Base-by-base conservation (phyloP, 2,797 vertebrate genomes). In the Liasis olivaceus region DNA sequence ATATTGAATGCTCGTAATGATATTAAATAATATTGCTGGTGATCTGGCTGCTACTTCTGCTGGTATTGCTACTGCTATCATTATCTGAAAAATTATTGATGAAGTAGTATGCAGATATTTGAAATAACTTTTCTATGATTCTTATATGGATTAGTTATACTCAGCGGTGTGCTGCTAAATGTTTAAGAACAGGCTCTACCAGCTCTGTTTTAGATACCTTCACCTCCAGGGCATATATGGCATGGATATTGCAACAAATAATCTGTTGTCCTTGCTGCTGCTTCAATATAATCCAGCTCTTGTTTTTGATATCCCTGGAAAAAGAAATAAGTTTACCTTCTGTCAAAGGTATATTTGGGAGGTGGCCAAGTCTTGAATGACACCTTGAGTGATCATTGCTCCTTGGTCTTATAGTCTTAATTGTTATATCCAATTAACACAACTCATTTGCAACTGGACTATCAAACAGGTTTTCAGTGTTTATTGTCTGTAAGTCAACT, bases 371-470 rank as follows among this genome's bases (percentile, higher is more conserved):
- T 28, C 54, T 90, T 93, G 92, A 88, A 36, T 94, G 42, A 42
- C 66, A 91, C 92, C 95, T 93, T 47, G 14, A 90, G 72, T 72
- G 22, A 85, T 91, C 7, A n/a, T 69, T n/a, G 93, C 92, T 31
- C 69, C 87, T 91, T 92, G 24, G 15, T 59, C 3, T 77, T 36
- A 24, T 58, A 31, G 22, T 24, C n/a, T 14, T 47, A 54, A 72
- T 20, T 13, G 51, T 31, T 77, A 58, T 54, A 58, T 77, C 56
- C 54, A 58, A 15, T 31, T 36, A 77, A 13, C 51, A 72, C 36
- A 36, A 54, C 12, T 66, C n/a, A 85, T 15, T 72, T 63, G 77
- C 26, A 63, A n/a, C 6, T n/a, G 15, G 5, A 66, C 47, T 14
- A 66, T 14, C 36, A 36, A n/a, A 26, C 28, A 87, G 63, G 4